Base-by-base conservation (phyloP, 2,888 invertebrate species). In the Pollenia griseotomentosa region DNA sequence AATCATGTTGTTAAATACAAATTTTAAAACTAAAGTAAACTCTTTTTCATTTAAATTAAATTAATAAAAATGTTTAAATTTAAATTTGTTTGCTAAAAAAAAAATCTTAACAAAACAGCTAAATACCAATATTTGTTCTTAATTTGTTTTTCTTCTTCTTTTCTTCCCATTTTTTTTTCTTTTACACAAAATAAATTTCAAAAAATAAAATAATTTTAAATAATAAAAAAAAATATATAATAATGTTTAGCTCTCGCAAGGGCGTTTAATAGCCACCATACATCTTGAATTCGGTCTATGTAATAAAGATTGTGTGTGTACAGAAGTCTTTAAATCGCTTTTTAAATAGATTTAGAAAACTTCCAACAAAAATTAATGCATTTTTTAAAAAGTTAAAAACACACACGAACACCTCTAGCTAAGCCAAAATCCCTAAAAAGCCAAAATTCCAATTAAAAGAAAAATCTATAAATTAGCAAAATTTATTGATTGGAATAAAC, bases 231-330 rank as follows among this genome's bases (percentile, higher is more conserved):
- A 81, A n/a, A n/a, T n/a, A n/a, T n/a, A 81, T 68, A 71, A 53
- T n/a, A 46, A 8, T 55, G 53, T 90, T 88, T 92, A 93, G 93
- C 91, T 90, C 89, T 91, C 91, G 88, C 92, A 92, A 90, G 93
- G 93, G 89, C 92, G 92, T 89, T 91, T 92, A 90, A 90, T 92
- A 89, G 93, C 93, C 89, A 92, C 93, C 88, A 93, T 93, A 88
- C 92, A 92, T 90, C 92, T 93, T 90, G 92, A 93, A 92, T 92
- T 93, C 90, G 93, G 93, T 92, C 92, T 92, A 89, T 93, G 93
- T 91, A 92, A 92, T 90, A 92, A 92, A 89, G 92, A 92, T 91
- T 92, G 92, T 92, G 92, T 92, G 92, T 92, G 92, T 92, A 92
- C 90, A 89, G 91, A 92, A 91, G 90, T 92, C 89, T 92, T 92